phyloP scores from a whole-genome alignment of 2,797 vertebrate species.

The Hybognathus amarus region DNA sequence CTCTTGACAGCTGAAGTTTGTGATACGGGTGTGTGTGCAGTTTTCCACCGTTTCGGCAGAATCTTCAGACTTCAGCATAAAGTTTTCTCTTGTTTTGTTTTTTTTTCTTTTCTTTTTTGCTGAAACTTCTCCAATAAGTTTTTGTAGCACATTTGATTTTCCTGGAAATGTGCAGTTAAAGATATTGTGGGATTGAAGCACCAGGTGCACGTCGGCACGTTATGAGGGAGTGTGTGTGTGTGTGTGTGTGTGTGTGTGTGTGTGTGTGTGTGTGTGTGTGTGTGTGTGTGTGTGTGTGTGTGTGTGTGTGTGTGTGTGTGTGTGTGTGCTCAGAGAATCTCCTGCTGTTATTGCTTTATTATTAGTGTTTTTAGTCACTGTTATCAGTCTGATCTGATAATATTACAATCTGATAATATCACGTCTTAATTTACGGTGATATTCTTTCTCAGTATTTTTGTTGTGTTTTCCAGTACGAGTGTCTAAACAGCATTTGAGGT shows the following conservation, averaged over 20 bases:
- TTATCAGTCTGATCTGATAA: neutral
- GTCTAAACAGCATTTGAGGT: no score
- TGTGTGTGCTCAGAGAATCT: neutral
- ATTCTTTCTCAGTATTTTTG: neutral
- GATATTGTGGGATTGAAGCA: slow-evolving; percentile 21
- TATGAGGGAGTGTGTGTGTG: neutral
- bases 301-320: no score
- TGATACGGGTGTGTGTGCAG: slow-evolving; percentile 50
- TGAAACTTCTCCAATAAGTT: slow-evolving; percentile 38
- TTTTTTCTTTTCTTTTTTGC: neutral
- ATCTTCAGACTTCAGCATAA: slow-evolving; percentile 59
- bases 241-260: no score
- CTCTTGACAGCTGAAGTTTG: slow-evolving; percentile 60
- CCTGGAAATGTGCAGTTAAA: slow-evolving; percentile 22
- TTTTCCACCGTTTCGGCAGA: slow-evolving; percentile 42
- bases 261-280: no score
- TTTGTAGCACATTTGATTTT: slow-evolving; percentile 42
- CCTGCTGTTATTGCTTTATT: neutral
- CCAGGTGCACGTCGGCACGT: neutral
- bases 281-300: no score
- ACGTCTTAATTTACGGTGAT: neutral
- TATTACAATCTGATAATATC: neutral
- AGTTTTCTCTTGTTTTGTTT: slow-evolving; percentile 30
- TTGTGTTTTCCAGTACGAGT: no score
- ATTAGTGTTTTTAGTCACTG: neutral